These are phyloP conservation scores for Drosophila parvula DNA, from an alignment of 1,140 invertebrate species.

Conservation along the genomic window DNA sequence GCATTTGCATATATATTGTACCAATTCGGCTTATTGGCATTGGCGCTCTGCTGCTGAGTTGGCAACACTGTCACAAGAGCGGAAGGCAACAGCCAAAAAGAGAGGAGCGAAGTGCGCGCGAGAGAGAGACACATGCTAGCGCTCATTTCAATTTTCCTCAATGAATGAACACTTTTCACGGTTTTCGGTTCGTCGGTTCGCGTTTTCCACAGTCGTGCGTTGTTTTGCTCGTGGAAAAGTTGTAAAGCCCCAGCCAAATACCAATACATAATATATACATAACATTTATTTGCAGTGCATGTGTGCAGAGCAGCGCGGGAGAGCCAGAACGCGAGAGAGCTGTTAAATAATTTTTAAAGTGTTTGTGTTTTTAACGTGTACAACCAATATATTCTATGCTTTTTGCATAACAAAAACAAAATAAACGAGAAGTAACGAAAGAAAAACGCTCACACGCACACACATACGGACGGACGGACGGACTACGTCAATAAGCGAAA, in stretches of 20 bases:
- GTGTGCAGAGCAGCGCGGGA: constrained; percentile 22
- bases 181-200: constrained; percentile 64
- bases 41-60: constrained; percentile 53
- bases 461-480: constrained; percentile 50
- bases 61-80: constrained; percentile 60
- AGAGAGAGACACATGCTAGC: constrained; percentile 39
- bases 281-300: constrained; percentile 46
- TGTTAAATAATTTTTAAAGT: constrained; percentile 59
- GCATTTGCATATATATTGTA: constrained; percentile 1
- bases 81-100: constrained; percentile 28
- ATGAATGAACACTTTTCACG: constrained; percentile 82
- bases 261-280: constrained; percentile 32
- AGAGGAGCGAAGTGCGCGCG: constrained; percentile 10
- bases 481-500: constrained; percentile 72
- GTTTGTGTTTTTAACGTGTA: constrained; percentile 57
- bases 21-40: constrained; percentile 42
- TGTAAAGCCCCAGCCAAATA: constrained; percentile 31
- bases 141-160: constrained; percentile 81
- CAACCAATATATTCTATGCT: constrained; percentile 46
- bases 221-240: constrained; percentile 46
- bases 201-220: constrained; percentile 58
- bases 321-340: constrained; percentile 17
- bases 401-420: constrained; percentile 77
- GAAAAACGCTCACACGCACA: constrained; percentile 36
- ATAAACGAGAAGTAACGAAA: constrained; percentile 33